A percentile compares a stretch with the other conserved stretches of the same genome.
Evolutionary conservation across 1,140 invertebrate genomes (phyloP).

Genomic region (Mamestra configurata): DNA sequence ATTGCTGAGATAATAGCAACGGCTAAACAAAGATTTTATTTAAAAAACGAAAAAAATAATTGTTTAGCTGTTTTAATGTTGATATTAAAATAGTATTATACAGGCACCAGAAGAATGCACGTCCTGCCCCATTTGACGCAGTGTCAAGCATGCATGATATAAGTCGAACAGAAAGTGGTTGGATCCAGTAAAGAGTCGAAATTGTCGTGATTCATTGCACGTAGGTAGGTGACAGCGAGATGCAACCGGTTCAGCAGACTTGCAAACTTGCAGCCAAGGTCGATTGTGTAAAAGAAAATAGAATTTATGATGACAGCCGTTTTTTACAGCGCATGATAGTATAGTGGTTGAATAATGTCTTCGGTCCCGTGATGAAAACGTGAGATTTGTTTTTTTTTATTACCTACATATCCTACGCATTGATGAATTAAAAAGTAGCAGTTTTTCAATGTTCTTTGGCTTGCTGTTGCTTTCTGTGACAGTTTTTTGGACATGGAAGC

Average conservation of each 20-base stretch:
- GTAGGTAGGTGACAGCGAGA: neutral
- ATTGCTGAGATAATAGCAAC: too few species aligned
- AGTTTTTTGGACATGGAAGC: too few species aligned
- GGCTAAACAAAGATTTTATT: too few species aligned
- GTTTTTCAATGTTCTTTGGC: too few species aligned
- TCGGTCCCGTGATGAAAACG: neutral
- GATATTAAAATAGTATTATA: too few species aligned
- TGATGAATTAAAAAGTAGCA: too few species aligned
- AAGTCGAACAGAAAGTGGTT: neutral
- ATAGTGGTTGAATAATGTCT: neutral
- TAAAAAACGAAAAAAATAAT: too few species aligned
- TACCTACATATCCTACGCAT: too few species aligned
- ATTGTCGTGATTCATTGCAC: conserved; percentile 6
- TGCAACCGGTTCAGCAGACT: conserved; percentile 26
- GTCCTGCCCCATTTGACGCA: neutral
- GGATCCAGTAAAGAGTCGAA: conserved; percentile 5
- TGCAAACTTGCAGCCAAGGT: conserved; percentile 5
- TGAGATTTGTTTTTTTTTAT: neutral
- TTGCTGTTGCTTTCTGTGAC: too few species aligned
- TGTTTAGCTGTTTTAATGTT: too few species aligned
- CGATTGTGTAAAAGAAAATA: conserved; percentile 1
- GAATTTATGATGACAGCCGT: neutral
- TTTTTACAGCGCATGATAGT: neutral
- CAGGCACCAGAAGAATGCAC: neutral
- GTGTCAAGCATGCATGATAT: too few species aligned